Percentiles rank a stretch among this genome's conserved stretches.
phyloP scores from a whole-genome alignment of 2,888 invertebrate species.

The Agrotis clavis region DNA sequence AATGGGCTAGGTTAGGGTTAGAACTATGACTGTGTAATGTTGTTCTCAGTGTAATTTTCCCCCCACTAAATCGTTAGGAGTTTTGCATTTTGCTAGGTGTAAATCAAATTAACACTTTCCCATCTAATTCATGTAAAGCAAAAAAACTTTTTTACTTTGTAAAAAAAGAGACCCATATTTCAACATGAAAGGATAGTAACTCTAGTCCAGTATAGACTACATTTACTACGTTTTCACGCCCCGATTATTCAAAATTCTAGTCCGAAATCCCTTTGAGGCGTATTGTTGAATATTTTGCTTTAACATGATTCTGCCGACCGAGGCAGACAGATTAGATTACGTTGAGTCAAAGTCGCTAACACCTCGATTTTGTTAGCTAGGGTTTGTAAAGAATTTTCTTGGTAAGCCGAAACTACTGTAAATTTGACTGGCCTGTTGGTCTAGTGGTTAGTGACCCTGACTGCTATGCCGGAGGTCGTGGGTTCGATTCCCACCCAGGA shows the following conservation, averaged over 20 bases:
- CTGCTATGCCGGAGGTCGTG: too few species aligned
- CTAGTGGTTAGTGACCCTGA: too few species aligned
- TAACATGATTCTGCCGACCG: neutral
- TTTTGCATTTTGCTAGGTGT: neutral
- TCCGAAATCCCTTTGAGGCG: neutral
- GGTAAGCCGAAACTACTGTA: neutral
- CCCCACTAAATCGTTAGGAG: too few species aligned
- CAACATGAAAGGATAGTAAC: neutral
- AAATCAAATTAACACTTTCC: neutral
- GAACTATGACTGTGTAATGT: too few species aligned
- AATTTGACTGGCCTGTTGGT: too few species aligned
- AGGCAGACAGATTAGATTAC: neutral
- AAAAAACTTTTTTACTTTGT: neutral
- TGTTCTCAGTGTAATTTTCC: too few species aligned
- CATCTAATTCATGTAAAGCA: neutral
- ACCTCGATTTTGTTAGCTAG: conserved; percentile 1
- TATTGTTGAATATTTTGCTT: conserved; percentile 1
- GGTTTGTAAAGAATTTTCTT: neutral
- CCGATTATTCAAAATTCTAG: neutral
- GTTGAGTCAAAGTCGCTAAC: conserved; percentile 1
- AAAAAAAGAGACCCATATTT: neutral
- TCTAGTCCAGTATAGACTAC: neutral
- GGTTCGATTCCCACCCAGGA: too few species aligned
- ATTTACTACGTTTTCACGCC: too few species aligned
- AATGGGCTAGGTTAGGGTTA: too few species aligned